phyloP scores from a whole-genome alignment of 2,888 invertebrate genomes.

The Teleiodes luculella region DNA sequence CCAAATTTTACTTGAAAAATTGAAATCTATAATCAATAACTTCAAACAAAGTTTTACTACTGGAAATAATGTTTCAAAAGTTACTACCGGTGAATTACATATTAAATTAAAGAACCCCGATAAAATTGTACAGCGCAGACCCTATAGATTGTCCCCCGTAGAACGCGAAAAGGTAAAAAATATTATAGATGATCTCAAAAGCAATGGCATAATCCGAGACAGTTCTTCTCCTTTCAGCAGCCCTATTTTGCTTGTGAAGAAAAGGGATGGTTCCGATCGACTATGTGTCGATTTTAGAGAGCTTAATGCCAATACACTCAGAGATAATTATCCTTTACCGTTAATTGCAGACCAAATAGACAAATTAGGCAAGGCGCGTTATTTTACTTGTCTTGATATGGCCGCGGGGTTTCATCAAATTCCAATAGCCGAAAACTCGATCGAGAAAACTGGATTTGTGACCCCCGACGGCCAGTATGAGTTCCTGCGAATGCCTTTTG shows the following conservation, averaged over 20 bases:
- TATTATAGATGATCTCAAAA: not conserved
- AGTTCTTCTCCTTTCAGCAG: not conserved
- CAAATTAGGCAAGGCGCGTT: conserved; percentile 15
- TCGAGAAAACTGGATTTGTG: not conserved
- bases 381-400: conserved; percentile 28
- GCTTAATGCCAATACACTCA: not conserved
- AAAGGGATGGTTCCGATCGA: not conserved
- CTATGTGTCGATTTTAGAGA: conserved; percentile 1
- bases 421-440: not conserved
- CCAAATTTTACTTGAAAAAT: not conserved
- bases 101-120: not conserved
- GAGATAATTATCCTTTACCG: conserved; percentile 13
- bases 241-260: not conserved
- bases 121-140: not conserved
- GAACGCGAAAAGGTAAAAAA: not conserved
- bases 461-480: conserved; percentile 5
- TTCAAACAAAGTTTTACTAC: not conserved
- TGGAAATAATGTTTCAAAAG: not conserved
- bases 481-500: not conserved
- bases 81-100: not conserved
- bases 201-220: not conserved
- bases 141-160: not conserved
- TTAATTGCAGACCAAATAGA: conserved; percentile 20
- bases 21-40: not conserved
- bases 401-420: conserved; percentile 10